These are phyloP conservation scores for Indicator maculatus DNA, from an alignment of 2,113 vertebrate species.

Conservation along the genomic window DNA sequence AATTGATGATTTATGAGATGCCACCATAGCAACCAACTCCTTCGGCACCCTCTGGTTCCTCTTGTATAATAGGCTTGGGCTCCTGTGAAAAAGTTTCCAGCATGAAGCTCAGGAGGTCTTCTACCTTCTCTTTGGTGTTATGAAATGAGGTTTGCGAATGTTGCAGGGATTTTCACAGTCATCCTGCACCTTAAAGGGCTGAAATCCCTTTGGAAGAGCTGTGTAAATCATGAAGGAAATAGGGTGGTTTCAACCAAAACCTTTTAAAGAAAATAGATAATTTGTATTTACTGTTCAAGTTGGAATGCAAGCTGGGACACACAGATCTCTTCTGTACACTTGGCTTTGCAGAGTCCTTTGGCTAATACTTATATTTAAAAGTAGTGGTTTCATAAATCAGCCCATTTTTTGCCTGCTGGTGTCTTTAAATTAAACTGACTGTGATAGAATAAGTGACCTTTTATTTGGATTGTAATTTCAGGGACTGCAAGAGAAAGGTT, in stretches of 20 bases:
- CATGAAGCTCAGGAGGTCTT: not conserved
- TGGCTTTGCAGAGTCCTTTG: not conserved
- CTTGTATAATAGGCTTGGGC: slow-evolving; percentile 43
- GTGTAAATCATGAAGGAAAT: not conserved
- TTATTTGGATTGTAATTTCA: not conserved
- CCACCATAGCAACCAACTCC: slow-evolving; percentile 79
- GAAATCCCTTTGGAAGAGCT: not conserved
- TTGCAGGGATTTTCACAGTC: not conserved
- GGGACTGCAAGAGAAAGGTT: not conserved
- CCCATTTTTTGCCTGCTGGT: not conserved
- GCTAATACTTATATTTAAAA: not conserved
- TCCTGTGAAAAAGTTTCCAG: slow-evolving; percentile 69
- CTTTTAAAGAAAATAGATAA: not conserved
- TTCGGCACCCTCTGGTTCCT: slow-evolving; percentile 67
- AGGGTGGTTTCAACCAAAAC: not conserved
- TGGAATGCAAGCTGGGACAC: not conserved
- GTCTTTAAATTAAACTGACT: not conserved
- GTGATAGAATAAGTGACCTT: not conserved
- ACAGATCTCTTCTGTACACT: not conserved
- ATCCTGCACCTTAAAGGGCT: not conserved
- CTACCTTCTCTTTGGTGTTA: not conserved
- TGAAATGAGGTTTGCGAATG: not conserved
- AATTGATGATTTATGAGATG: slow-evolving; percentile 85
- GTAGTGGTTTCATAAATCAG: not conserved
- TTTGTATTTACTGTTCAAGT: not conserved